These are phyloP conservation scores for Orientallactaga sibirica DNA, from an alignment of 2,797 vertebrate genomes.

Conservation along the genomic window DNA sequence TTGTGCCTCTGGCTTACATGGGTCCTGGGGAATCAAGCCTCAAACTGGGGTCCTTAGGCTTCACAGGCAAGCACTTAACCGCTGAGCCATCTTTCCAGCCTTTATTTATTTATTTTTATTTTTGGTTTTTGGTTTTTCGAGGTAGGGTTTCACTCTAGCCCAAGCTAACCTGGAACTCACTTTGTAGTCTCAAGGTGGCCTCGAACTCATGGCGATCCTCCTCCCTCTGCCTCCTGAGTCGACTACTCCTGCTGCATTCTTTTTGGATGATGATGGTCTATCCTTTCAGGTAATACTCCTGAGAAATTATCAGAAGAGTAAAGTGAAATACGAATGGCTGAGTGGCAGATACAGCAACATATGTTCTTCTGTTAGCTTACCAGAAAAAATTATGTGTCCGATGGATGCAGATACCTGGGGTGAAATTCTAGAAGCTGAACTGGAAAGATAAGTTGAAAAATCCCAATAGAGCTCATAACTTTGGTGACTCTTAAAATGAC, in stretches of 20 bases:
- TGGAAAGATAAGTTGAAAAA: slow-evolving; percentile 89
- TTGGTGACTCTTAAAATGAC: slow-evolving; percentile 46
- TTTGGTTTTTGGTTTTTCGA: too few species aligned
- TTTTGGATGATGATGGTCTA: slow-evolving; percentile 20
- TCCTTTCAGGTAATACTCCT: slow-evolving; percentile 90
- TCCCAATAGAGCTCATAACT: neutral
- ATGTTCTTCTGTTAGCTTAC: slow-evolving; percentile 89
- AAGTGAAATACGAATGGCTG: slow-evolving; percentile 93
- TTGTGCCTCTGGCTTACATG: too few species aligned
- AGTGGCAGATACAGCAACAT: slow-evolving; percentile 93
- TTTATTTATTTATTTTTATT: too few species aligned
- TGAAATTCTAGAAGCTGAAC: slow-evolving; percentile 95
- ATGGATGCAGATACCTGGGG: slow-evolving; percentile 94
- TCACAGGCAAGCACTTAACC: too few species aligned
- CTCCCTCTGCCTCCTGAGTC: too few species aligned
- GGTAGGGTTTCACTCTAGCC: too few species aligned
- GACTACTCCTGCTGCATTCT: neutral
- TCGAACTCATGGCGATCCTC: too few species aligned
- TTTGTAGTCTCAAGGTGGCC: too few species aligned
- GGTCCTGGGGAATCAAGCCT: too few species aligned
- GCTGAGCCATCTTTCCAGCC: too few species aligned
- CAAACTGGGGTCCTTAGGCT: too few species aligned
- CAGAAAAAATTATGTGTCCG: slow-evolving; percentile 90
- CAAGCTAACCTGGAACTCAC: too few species aligned
- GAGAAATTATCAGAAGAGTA: slow-evolving; percentile 93